Base-by-base conservation (phyloP, 2,113 vertebrate genomes). In the Hemiscyllium ocellatum region DNA sequence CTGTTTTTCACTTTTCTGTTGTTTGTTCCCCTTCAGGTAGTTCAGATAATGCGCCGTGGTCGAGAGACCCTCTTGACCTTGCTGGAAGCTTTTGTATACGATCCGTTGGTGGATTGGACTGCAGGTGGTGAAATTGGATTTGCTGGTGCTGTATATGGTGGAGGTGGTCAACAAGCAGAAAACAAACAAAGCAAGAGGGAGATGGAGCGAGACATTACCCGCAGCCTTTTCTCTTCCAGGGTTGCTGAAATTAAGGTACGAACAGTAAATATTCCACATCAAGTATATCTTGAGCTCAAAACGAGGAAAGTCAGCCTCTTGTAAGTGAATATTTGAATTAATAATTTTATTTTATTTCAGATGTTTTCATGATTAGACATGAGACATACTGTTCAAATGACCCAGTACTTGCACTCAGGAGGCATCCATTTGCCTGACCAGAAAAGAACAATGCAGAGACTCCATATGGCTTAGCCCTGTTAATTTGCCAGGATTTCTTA, bases 31-130 rank as follows among this genome's bases (percentile, higher is more conserved):
- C 90, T 0, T 15, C 95, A 99, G 99, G 99, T 99, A 90, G 97
- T 99, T 66, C 99, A 99, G 86, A 99, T 99, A 95, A 99, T 99
- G 99, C 98, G 99, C 0, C 98, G 99, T 87, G 99, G 99, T 95
- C 98, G 99, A 96, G 99, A 99, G 97, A 99, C 99, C 26, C 97
- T 99, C 33, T 97, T 99, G 33, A 99, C 99, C 0, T 97, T 99
- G 95, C 97, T 99, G 94, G 99, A 99, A 96, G 99, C 99, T 94
- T 99, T 99, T 93, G 99, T 99, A 56, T 99, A 99, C 95, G 99
- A 99, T 96, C 99, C 99, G 0, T 97, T 99, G 97, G 99, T 99
- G 96, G 99, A 99, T 97, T 99, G 99, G 99, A 99, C 99, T 0
- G 99, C 99, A 0, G 99, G 99, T 22, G 99, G 99, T 0, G 99